Evolutionary conservation across 2,888 invertebrate species (phyloP).

Genomic region (Aelia acuminata): DNA sequence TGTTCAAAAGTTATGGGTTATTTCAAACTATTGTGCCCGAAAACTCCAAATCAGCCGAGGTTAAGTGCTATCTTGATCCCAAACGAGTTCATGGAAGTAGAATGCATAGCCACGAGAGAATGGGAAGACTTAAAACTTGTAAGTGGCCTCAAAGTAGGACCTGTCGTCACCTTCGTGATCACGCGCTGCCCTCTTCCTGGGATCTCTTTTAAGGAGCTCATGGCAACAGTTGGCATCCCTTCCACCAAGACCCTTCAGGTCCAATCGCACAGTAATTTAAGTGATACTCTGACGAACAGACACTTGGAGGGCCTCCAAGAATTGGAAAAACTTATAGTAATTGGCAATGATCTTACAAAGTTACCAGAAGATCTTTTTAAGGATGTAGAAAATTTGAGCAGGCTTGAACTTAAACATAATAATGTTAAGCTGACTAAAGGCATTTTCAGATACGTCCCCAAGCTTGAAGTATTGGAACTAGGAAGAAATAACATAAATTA

Average conservation of each 20-base stretch:
- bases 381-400: conserved; percentile 74
- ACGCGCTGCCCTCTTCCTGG: conserved; percentile 74
- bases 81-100: conserved; percentile 62
- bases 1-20: conserved; percentile 61
- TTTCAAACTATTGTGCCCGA: conserved; percentile 63
- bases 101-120: conserved; percentile 61
- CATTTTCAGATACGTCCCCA: conserved; percentile 71
- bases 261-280: conserved; percentile 73
- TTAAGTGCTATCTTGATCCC: conserved; percentile 55
- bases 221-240: conserved; percentile 71
- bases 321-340: conserved; percentile 74
- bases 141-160: conserved; percentile 71
- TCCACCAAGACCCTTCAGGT: conserved; percentile 68
- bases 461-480: conserved; percentile 76
- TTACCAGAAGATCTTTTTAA: conserved; percentile 76
- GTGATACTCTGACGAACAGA: conserved; percentile 73
- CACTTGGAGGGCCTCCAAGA: conserved; percentile 75
- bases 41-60: conserved; percentile 33
- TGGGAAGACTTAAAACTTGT: conserved; percentile 70
- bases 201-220: conserved; percentile 72
- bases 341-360: conserved; percentile 75
- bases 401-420: conserved; percentile 77
- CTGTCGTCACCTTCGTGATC: conserved; percentile 72
- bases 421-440: conserved; percentile 74
- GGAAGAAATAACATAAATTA: conserved; percentile 77